A percentile compares a stretch with the other conserved stretches of the same genome.
phyloP scores from a whole-genome alignment of 2,113 vertebrate genomes.

The Paedocypris sp. region DNA sequence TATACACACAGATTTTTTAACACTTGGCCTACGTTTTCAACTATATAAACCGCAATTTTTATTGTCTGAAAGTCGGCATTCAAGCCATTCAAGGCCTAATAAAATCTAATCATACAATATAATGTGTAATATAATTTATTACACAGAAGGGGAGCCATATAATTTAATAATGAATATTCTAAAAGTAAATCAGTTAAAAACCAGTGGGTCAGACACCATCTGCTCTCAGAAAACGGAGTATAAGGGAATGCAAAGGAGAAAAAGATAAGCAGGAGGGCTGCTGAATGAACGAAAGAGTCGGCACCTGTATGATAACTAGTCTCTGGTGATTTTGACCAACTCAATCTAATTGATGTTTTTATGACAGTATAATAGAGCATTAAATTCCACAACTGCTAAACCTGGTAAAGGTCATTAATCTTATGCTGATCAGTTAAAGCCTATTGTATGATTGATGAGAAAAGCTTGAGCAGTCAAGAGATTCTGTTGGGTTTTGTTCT shows the following conservation, averaged over 20 bases:
- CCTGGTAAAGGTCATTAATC: slow-evolving; percentile 1
- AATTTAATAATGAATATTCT: too few species aligned
- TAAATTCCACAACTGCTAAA: neutral
- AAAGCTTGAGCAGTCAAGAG: neutral
- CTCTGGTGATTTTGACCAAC: neutral
- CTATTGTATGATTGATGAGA: slow-evolving; percentile 14
- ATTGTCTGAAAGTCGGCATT: too few species aligned
- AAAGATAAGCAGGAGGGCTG: neutral
- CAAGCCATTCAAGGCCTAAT: too few species aligned
- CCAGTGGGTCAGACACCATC: slow-evolving; percentile 13
- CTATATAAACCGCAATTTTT: too few species aligned
- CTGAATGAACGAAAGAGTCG: neutral
- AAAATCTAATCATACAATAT: too few species aligned
- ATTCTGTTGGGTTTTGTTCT: neutral
- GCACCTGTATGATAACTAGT: slow-evolving; percentile 37
- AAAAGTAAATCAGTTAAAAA: neutral
- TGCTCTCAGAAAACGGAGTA: neutral
- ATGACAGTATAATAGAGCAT: neutral
- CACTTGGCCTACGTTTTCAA: too few species aligned
- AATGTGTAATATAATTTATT: too few species aligned
- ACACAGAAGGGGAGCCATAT: too few species aligned
- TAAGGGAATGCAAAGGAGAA: slow-evolving; percentile 21
- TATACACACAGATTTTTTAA: too few species aligned
- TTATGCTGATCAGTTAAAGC: neutral
- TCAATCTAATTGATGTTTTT: neutral